phyloP scores from a whole-genome alignment of 1,140 invertebrate genomes.

The Ooceraea biroi region DNA sequence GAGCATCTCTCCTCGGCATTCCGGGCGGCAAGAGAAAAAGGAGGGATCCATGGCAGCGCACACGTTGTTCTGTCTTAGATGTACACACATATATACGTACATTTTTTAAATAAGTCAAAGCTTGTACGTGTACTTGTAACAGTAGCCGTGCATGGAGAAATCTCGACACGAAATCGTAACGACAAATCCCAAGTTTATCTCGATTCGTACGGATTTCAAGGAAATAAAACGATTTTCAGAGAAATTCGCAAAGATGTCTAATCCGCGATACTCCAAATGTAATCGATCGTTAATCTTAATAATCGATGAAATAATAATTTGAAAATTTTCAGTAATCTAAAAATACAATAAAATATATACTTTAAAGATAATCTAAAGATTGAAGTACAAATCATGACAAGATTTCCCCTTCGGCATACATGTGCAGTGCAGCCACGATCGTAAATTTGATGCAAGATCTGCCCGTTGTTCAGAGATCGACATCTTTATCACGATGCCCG shows the following conservation, averaged over 20 bases:
- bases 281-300: background rate
- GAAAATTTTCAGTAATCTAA: background rate
- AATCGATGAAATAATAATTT: background rate
- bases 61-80: conserved; percentile 74
- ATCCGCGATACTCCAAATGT: background rate
- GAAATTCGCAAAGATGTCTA: background rate
- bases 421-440: conserved; percentile 62
- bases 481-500: background rate
- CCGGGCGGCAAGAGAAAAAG: conserved; percentile 75
- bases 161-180: conserved; percentile 42
- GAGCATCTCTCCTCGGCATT: conserved; percentile 78
- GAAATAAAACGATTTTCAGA: background rate
- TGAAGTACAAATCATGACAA: conserved; percentile 14
- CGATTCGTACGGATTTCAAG: background rate
- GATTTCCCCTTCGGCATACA: conserved; percentile 52
- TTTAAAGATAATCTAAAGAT: too few relatives aligned
- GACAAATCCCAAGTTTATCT: conserved; percentile 28
- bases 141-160: conserved; percentile 49
- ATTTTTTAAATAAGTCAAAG: conserved; percentile 64
- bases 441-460: conserved; percentile 15
- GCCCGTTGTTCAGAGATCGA: background rate
- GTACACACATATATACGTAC: conserved; percentile 59
- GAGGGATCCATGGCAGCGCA: conserved; percentile 79
- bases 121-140: conserved; percentile 64
- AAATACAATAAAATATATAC: background rate